These are phyloP conservation scores for Heliothis virescens DNA, from an alignment of 1,140 invertebrate species.

Conservation along the genomic window DNA sequence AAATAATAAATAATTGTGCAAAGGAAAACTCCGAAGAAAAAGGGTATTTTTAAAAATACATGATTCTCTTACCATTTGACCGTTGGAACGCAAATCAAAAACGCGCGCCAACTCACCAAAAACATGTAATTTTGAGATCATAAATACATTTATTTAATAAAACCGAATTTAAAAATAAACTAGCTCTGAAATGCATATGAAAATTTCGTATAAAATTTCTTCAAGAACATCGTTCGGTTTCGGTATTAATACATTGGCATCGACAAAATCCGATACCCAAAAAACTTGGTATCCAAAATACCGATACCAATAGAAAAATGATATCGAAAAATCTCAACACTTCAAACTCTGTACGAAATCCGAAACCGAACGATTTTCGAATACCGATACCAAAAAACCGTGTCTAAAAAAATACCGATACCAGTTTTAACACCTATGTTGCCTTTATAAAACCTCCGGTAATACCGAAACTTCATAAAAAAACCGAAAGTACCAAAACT, in stretches of 20 bases:
- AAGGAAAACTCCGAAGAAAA: slow-evolving; percentile 30
- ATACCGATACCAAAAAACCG: neutral
- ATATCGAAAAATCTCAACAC: slow-evolving; percentile 18
- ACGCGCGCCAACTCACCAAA: slow-evolving; percentile 64
- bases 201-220: slow-evolving; percentile 3
- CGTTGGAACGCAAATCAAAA: slow-evolving; percentile 64
- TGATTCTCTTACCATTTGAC: slow-evolving; percentile 61
- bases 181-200: slow-evolving; percentile 1
- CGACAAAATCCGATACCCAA: slow-evolving; percentile 20
- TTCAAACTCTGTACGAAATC: slow-evolving; percentile 2
- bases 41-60: slow-evolving; percentile 28
- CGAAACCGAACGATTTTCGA: neutral
- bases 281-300: slow-evolving; percentile 18
- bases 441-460: too few species aligned
- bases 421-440: neutral
- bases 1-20: slow-evolving; percentile 48
- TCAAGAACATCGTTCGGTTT: neutral
- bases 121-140: slow-evolving; percentile 50
- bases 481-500: neutral
- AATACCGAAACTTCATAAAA: neutral
- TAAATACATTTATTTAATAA: slow-evolving; percentile 6
- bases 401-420: neutral
- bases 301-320: slow-evolving; percentile 7
- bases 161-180: slow-evolving; percentile 1
- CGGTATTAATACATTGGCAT: neutral